These are phyloP conservation scores for Bellardia bayeri DNA, from an alignment of 2,888 invertebrate species.

Conservation along the genomic window DNA sequence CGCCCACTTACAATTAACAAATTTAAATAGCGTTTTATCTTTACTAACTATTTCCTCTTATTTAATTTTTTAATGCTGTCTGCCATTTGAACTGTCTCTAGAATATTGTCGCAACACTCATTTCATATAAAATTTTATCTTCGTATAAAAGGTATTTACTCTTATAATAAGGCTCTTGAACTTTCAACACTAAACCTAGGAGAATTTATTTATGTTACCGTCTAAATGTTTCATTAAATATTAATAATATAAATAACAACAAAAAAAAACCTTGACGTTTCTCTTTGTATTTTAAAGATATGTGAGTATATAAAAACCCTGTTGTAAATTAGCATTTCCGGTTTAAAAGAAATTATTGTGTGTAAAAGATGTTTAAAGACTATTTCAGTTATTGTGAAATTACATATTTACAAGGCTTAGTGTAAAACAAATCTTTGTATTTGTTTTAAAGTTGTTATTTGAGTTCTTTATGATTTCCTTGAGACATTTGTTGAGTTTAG, in stretches of 20 bases:
- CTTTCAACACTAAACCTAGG: not conserved
- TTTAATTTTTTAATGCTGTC: too few relatives aligned
- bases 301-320: not conserved
- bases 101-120: not conserved
- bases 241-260: not conserved
- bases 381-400: slow-evolving; percentile 13
- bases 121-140: not conserved
- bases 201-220: not conserved
- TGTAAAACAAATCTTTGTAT: not conserved
- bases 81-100: too few relatives aligned
- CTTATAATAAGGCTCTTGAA: not conserved
- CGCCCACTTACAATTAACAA: too few relatives aligned
- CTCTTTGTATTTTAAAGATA: not conserved
- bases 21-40: too few relatives aligned
- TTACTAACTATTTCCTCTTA: too few relatives aligned
- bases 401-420: not conserved
- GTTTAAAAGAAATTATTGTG: not conserved
- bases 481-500: not conserved
- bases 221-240: not conserved
- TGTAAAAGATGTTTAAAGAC: not conserved
- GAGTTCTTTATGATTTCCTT: not conserved
- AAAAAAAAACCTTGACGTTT: not conserved
- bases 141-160: not conserved
- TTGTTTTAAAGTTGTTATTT: slow-evolving; percentile 19
- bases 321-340: not conserved